phyloP scores from a whole-genome alignment of 1,140 invertebrate species.

The Nasonia longicornis region DNA sequence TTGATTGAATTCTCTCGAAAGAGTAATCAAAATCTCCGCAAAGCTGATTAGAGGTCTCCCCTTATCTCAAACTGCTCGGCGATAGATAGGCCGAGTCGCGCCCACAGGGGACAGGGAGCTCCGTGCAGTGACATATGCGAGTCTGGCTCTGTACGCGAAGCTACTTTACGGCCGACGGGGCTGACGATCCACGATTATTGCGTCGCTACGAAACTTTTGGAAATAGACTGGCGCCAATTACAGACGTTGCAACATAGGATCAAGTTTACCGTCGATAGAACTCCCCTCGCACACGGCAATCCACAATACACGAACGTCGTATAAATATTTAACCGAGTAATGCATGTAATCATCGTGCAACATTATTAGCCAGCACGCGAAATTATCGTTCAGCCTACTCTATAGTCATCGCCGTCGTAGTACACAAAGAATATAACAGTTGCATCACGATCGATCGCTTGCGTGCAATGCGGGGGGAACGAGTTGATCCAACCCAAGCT shows the following conservation, averaged over 20 bases:
- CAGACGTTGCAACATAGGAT: background rate
- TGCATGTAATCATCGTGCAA: background rate
- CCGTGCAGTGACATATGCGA: conserved; percentile 15
- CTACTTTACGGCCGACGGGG: background rate
- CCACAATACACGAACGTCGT: background rate
- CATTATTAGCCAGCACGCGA: background rate
- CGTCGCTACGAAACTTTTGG: background rate
- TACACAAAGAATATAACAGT: background rate
- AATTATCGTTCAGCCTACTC: background rate
- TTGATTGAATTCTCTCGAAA: background rate
- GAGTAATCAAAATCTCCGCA: background rate
- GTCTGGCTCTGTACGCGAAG: background rate
- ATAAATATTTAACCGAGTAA: background rate
- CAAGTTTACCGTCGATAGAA: background rate
- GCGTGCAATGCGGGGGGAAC: background rate
- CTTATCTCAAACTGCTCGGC: background rate
- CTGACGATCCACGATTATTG: background rate
- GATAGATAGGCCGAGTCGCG: conserved; percentile 1
- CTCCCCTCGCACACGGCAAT: background rate
- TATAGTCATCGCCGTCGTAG: background rate
- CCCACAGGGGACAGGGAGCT: background rate
- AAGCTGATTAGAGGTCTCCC: background rate
- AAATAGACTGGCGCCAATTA: background rate
- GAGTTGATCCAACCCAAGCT: no score
- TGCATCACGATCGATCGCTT: background rate